phyloP scores from a whole-genome alignment of 23 tunicate genomes.

The Diplosoma virens region DNA sequence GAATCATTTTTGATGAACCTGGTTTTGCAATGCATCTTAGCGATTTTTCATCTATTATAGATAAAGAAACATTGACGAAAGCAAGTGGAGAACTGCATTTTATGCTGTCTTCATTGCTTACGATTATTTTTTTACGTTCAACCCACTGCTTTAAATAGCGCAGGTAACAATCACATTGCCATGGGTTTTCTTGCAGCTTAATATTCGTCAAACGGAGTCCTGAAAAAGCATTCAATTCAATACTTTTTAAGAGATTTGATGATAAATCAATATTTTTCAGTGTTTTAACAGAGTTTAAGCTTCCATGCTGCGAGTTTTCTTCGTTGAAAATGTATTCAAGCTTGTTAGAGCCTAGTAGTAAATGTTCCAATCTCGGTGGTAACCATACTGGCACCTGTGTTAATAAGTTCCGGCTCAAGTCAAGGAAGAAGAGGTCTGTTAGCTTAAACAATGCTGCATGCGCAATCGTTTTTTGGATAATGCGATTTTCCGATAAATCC shows the following conservation, averaged over 20 bases:
- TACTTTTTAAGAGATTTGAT: slow-evolving; percentile 51
- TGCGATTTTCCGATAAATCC: slow-evolving; percentile 40
- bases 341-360: slow-evolving; percentile 22
- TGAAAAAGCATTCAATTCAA: slow-evolving; percentile 47
- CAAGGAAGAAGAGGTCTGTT: not conserved
- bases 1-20: not conserved
- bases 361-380: slow-evolving; percentile 13
- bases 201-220: slow-evolving; percentile 12
- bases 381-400: slow-evolving; percentile 39
- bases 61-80: slow-evolving; percentile 54
- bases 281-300: slow-evolving; percentile 4
- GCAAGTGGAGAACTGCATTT: slow-evolving; percentile 48
- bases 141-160: slow-evolving; percentile 65
- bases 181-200: slow-evolving; percentile 60
- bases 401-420: slow-evolving; percentile 24
- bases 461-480: slow-evolving; percentile 2
- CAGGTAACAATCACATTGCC: slow-evolving; percentile 75
- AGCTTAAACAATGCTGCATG: not conserved
- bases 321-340: slow-evolving; percentile 39
- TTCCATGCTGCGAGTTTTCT: slow-evolving; percentile 29
- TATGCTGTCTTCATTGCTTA: slow-evolving; percentile 46
- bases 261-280: slow-evolving; percentile 55
- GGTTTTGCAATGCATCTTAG: slow-evolving; percentile 35
- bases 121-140: not conserved
- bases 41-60: slow-evolving; percentile 55